Evolutionary conservation across 2,888 invertebrate species (phyloP).

Genomic region (Oxyteleia sp.): DNA sequence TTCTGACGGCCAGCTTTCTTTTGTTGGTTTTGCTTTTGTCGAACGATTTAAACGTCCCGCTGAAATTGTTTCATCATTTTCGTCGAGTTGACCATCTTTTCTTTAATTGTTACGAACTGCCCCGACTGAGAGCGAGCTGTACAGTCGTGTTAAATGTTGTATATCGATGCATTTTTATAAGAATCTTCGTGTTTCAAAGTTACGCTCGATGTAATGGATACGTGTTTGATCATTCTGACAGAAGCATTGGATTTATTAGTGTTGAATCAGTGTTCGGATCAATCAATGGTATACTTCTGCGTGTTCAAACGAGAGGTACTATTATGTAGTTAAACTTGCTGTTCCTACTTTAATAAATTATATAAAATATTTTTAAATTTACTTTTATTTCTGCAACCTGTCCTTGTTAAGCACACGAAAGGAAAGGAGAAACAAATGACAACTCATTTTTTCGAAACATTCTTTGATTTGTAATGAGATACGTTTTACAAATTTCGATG

Average conservation of each 20-base stretch:
- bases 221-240: conserved; percentile 36
- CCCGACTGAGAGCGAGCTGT: conserved; percentile 23
- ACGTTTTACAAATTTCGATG: too few relatives aligned
- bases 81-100: neutral
- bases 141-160: conserved; percentile 37
- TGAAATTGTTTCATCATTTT: neutral
- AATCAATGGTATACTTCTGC: conserved; percentile 33
- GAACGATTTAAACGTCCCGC: too few relatives aligned
- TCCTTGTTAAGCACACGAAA: too few relatives aligned
- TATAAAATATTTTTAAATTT: conserved; percentile 66
- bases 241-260: conserved; percentile 22
- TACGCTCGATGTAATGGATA: conserved; percentile 30
- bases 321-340: conserved; percentile 58
- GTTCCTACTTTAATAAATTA: conserved; percentile 71
- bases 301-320: conserved; percentile 31
- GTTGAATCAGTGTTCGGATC: conserved; percentile 25
- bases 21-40: too few relatives aligned
- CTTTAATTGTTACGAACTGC: too few relatives aligned
- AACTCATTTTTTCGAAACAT: too few relatives aligned
- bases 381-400: conserved; percentile 58
- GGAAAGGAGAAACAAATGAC: too few relatives aligned
- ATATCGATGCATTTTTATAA: conserved; percentile 52
- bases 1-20: too few relatives aligned
- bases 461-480: too few relatives aligned
- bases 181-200: conserved; percentile 46